These are phyloP conservation scores for Spinibarbus caldwelli DNA, from an alignment of 2,797 vertebrate species.

Conservation along the genomic window DNA sequence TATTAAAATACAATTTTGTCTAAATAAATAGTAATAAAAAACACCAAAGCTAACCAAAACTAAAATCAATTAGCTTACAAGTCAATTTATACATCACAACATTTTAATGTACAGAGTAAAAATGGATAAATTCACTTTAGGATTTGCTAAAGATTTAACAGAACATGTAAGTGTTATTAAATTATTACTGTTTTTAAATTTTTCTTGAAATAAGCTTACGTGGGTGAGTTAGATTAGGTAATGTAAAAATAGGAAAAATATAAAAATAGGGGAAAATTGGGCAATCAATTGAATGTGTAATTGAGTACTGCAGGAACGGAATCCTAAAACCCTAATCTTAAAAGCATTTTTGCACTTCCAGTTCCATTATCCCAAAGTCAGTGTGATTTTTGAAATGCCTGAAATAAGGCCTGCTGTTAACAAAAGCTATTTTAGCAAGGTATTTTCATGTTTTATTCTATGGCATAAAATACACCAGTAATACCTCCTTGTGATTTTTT, in stretches of 20 bases:
- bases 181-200: background rate
- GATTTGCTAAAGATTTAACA: background rate
- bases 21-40: background rate
- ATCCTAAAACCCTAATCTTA: background rate
- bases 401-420: background rate
- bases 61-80: background rate
- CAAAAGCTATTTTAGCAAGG: background rate
- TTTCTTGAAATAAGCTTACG: background rate
- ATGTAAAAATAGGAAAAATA: background rate
- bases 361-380: background rate
- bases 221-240: background rate
- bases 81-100: background rate
- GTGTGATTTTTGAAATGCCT: background rate
- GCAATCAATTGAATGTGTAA: background rate
- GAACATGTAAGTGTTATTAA: background rate
- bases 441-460: background rate
- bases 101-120: background rate
- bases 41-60: background rate
- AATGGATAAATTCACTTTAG: background rate
- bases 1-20: background rate
- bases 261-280: background rate
- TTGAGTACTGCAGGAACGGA: background rate
- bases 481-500: background rate
- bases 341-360: background rate
- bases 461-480: background rate